These are phyloP conservation scores for Nycticryphes semicollaris DNA, from an alignment of 2,113 vertebrate genomes.

Conservation along the genomic window DNA sequence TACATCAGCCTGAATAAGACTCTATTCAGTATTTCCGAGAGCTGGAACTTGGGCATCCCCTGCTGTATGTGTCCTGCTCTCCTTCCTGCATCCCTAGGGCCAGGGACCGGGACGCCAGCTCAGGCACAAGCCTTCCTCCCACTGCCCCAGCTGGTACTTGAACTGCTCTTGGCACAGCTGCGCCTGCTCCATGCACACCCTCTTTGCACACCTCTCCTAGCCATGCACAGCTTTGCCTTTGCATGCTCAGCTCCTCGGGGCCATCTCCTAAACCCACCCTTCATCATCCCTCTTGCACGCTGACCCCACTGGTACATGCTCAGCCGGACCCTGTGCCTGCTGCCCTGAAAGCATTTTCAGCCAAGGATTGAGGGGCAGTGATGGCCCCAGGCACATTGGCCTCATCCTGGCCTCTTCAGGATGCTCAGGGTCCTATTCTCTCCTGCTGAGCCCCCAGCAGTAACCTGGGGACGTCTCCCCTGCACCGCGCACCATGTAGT, in stretches of 20 bases:
- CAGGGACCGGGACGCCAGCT: not conserved
- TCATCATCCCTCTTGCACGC: not conserved
- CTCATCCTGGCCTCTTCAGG: not conserved
- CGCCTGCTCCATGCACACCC: not conserved
- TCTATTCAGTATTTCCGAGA: constrained; percentile 79
- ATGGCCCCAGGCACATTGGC: not conserved
- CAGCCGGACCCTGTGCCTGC: accelerated
- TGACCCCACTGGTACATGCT: not conserved
- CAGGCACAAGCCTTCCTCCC: not conserved
- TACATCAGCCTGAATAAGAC: constrained; percentile 83
- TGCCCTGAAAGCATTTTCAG: not conserved
- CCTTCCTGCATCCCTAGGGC: not conserved
- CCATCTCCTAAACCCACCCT: not conserved
- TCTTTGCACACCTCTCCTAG: not conserved
- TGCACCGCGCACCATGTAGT: accelerated
- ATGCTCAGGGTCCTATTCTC: not conserved
- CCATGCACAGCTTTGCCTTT: not conserved
- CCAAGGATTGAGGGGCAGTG: not conserved
- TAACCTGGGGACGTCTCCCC: not conserved
- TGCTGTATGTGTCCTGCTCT: constrained; percentile 16
- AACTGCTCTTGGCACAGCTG: not conserved
- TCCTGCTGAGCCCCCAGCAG: not conserved
- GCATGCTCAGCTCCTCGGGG: not conserved
- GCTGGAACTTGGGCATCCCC: constrained; percentile 71
- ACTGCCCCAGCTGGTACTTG: accelerated